Conservation (phyloP, 2,797 vertebrate species). For the Poecilia gillii region DNA sequence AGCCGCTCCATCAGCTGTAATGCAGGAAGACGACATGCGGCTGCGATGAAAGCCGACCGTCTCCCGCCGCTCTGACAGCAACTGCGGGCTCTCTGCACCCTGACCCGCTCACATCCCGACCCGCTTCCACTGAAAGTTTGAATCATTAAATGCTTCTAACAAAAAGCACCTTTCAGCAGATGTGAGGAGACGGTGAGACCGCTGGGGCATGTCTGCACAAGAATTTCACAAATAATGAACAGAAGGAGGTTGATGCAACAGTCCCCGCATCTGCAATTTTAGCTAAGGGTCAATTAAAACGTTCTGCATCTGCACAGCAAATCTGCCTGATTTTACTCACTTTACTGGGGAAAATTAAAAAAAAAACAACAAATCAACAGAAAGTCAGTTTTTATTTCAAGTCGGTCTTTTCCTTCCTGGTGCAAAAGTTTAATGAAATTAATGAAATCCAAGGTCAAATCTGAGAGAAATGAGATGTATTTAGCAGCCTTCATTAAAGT, state of each 20-base stretch:
- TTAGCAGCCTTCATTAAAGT: constrained; percentile 18
- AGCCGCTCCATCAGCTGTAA: constrained; percentile 63
- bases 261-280: neutral
- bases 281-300: neutral
- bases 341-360: neutral
- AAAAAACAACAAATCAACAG: neutral
- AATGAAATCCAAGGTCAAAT: constrained; percentile 11
- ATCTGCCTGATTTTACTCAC: neutral
- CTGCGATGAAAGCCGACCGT: constrained; percentile 71
- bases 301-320: neutral
- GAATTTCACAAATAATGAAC: constrained; percentile 10
- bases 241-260: neutral
- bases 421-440: constrained; percentile 1
- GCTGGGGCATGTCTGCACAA: neutral
- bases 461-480: neutral
- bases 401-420: neutral
- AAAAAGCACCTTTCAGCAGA: constrained; percentile 18
- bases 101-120: constrained; percentile 39
- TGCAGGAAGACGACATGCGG: constrained; percentile 65
- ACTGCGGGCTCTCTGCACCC: constrained; percentile 57
- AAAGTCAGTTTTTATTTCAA: neutral
- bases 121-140: constrained; percentile 21
- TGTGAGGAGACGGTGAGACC: constrained; percentile 16
- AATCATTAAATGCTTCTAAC: constrained; percentile 44
- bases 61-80: constrained; percentile 60